Percentiles rank a stretch among this genome's conserved stretches.
Evolutionary conservation across 2,888 invertebrate genomes (phyloP).

Genomic region (Ophion costatus): DNA sequence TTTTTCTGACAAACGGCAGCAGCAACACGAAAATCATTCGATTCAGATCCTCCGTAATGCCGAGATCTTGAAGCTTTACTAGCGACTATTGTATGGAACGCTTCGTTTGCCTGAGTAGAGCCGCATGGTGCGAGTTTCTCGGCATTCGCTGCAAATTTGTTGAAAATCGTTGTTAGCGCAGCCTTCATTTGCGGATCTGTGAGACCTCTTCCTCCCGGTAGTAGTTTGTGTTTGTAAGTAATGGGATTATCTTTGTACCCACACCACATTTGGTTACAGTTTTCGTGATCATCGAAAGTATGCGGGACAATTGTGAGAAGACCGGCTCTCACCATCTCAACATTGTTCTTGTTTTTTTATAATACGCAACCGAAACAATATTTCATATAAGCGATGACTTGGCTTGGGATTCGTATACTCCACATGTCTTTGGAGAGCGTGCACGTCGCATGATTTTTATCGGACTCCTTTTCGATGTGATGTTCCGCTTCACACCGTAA

Average conservation of each 20-base stretch:
- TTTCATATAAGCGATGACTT: slow-evolving; percentile 66
- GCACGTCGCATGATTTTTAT: slow-evolving; percentile 47
- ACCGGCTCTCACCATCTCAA: slow-evolving; percentile 46
- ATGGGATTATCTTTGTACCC: slow-evolving; percentile 52
- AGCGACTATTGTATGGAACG: slow-evolving; percentile 46
- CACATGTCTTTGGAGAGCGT: slow-evolving; percentile 41
- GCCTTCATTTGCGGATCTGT: slow-evolving; percentile 17
- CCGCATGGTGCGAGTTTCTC: slow-evolving; percentile 59
- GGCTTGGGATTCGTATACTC: slow-evolving; percentile 42
- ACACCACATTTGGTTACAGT: slow-evolving; percentile 67
- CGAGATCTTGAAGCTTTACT: slow-evolving; percentile 50
- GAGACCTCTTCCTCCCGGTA: slow-evolving; percentile 41
- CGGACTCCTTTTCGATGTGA: slow-evolving; percentile 60
- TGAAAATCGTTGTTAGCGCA: slow-evolving; percentile 20
- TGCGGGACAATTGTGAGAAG: slow-evolving; percentile 67
- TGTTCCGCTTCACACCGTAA: slow-evolving; percentile 58
- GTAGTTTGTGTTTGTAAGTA: slow-evolving; percentile 51
- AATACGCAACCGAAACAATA: slow-evolving; percentile 66
- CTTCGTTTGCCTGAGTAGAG: slow-evolving; percentile 59
- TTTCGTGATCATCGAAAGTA: slow-evolving; percentile 66
- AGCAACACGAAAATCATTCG: slow-evolving; percentile 50
- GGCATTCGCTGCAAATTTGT: slow-evolving; percentile 42
- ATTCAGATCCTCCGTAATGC: slow-evolving; percentile 58
- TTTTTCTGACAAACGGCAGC: slow-evolving; percentile 56
- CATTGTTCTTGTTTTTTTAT: slow-evolving; percentile 58